Base-by-base conservation (phyloP, 2,888 invertebrate species). In the Oscheius sp. region DNA sequence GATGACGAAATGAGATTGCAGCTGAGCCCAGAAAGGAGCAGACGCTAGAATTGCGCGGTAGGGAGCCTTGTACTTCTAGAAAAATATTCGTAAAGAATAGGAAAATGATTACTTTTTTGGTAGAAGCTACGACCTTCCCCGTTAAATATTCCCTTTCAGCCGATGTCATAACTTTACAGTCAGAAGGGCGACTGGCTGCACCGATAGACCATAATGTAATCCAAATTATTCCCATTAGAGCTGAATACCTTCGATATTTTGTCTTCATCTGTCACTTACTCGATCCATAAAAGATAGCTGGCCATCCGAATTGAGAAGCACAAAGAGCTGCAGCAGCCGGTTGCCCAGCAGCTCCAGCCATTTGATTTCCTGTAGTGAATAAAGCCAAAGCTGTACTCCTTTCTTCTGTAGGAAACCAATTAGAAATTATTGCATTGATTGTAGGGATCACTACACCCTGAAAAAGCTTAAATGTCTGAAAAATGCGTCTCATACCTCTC, bases 341-440 rank as follows among this genome's bases (percentile, higher is more conserved):
- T 49, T 81, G 78, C 2, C 85, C 85, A 6, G 77, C 74, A 2
- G 80, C 78, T 25, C 77, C 76, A 21, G 78, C 79, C 74, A 81
- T 72, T 58, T 85, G 85, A 58, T 81, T 81, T 16, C 85, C 85
- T 16, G 79, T 78, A 1, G 85, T 85, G 58, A 82, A 82, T 0
- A 85, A 56, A 1, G 85, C 81, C 3, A 82, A 75, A 0, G 85
- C 82, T 0, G 80, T 82, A 68, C 81, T 79, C 25, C 81, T 64
- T 49, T 85, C 85, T 35, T 78, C 75, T n/a, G 76, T 77, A 0
- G 85, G 85, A 45, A 85, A 80, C 85, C 85, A 85, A 43, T 83
- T 77, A 23, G 83, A 76, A 18, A 84, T 79, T n/a, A 85, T 78
- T 16, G 83, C 75, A 41, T 85, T 85, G 72, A 81, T 78, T 5